phyloP scores from a whole-genome alignment of 2,797 vertebrate species.

The Peromyscus eremicus region DNA sequence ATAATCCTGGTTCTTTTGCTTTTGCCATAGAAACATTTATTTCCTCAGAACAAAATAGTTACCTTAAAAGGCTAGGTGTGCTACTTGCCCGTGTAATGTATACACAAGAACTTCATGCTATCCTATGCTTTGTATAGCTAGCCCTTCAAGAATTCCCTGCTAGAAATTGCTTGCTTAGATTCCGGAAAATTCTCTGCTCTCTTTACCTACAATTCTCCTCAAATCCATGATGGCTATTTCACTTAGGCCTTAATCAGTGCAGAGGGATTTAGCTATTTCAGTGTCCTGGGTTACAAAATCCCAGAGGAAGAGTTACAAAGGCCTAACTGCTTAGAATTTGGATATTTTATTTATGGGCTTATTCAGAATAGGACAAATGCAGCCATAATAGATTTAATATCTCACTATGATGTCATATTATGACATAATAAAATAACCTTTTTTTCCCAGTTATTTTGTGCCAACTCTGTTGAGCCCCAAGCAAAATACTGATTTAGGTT shows the following conservation, averaged over 20 bases:
- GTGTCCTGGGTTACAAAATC: not conserved
- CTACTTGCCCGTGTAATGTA: not conserved
- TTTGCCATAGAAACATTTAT: not conserved
- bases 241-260: not conserved
- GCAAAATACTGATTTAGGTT: constrained; percentile 20
- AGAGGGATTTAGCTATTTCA: not conserved
- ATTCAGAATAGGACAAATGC: not conserved
- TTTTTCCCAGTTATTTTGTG: not conserved
- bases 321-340: not conserved
- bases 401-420: not conserved
- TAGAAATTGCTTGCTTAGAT: not conserved
- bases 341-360: not conserved
- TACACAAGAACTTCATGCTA: not conserved
- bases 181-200: not conserved
- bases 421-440: not conserved
- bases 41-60: not conserved
- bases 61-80: not conserved
- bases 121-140: not conserved
- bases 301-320: not conserved
- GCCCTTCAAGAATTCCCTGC: not conserved
- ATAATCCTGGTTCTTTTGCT: not conserved
- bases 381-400: not conserved
- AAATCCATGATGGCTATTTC: fast-evolving
- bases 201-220: not conserved
- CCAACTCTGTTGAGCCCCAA: not conserved